Base-by-base conservation (phyloP, 2,888 invertebrate species). In the Furcula furcula region DNA sequence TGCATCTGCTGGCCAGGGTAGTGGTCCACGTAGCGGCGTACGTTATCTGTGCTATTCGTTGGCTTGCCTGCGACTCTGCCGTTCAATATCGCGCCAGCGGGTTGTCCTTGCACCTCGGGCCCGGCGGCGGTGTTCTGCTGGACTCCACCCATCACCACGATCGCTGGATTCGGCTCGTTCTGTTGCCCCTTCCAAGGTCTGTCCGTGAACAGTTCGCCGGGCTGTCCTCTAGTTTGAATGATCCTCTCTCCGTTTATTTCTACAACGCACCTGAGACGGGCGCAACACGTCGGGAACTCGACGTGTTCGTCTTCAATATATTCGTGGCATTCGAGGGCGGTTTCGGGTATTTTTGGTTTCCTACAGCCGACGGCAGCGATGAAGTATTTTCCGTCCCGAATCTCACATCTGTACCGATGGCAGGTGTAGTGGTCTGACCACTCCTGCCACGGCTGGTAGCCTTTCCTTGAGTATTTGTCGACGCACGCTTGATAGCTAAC, bases 381-480 rank as follows among this genome's bases (percentile, higher is more conserved):
- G 36, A 88, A 88, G 38, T 86, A 88, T 59, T 88, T 88, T 27
- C 87, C 88, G 46, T 88, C 88, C 4, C 88, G 65, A 20, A 88
- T 88, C 45, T 88, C 88, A 40, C 88, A 88, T 58, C 88, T 61
- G 41, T 88, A 88, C 16, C 88, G 53, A 36, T 88, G 88, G 41
- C 88, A 88, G 0, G 88, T 88, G 41, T 88, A 88, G 39, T 88
- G 88, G 39, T 88, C 88, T 0, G 88, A 88, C 88, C 88, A 88
- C 37, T 88, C 88, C 29, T 88, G 88, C 88, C 88, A 88, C 0
- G 88, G 88, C 40, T 88, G 88, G 38, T 88, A 88, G 1, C 88
- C 88, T 62, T 88, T 88, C 41, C 88, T 76, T n/a, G 88, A 88
- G 40, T 88, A 88, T 66, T 88, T 88, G 34, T 88, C 88, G 1